These are phyloP conservation scores for Mercenaria mercenaria DNA, from an alignment of 1,140 invertebrate species.

Conservation along the genomic window DNA sequence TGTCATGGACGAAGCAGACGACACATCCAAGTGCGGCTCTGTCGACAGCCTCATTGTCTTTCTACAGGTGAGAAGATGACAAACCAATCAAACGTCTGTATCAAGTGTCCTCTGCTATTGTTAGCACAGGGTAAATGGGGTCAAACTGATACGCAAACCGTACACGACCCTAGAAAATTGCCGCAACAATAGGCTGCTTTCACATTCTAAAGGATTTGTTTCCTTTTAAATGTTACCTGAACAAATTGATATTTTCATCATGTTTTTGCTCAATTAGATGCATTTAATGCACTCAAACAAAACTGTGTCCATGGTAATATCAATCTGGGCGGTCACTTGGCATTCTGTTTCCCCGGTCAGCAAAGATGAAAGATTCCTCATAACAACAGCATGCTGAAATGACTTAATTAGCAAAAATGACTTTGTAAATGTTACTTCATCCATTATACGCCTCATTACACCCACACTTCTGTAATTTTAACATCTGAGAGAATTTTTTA, in stretches of 20 bases:
- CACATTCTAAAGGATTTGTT: conserved; percentile 41
- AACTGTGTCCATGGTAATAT: not conserved
- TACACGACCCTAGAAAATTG: conserved; percentile 57
- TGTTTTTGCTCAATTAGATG: conserved; percentile 62
- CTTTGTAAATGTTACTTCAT: no score
- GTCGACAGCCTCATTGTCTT: conserved; percentile 18
- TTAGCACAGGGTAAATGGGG: conserved; percentile 31
- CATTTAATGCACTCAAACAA: conserved; percentile 35
- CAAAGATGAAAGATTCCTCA: not conserved
- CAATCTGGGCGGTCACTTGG: conserved; percentile 48
- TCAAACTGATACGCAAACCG: conserved; percentile 41
- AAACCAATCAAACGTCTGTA: conserved; percentile 59
- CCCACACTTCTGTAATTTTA: no score
- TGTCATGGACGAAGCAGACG: not conserved
- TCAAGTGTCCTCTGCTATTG: conserved; percentile 56
- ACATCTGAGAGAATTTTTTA: no score
- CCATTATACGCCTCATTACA: no score
- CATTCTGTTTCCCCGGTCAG: not conserved
- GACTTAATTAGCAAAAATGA: not conserved
- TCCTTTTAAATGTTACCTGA: conserved; percentile 45
- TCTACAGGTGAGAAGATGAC: conserved; percentile 48
- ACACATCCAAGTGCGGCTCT: not conserved
- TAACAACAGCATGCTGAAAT: not conserved
- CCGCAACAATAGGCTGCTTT: conserved; percentile 33
- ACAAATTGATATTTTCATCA: conserved; percentile 63